Base-by-base conservation (phyloP, 2,888 invertebrate species). In the Sipunculus nudus region DNA sequence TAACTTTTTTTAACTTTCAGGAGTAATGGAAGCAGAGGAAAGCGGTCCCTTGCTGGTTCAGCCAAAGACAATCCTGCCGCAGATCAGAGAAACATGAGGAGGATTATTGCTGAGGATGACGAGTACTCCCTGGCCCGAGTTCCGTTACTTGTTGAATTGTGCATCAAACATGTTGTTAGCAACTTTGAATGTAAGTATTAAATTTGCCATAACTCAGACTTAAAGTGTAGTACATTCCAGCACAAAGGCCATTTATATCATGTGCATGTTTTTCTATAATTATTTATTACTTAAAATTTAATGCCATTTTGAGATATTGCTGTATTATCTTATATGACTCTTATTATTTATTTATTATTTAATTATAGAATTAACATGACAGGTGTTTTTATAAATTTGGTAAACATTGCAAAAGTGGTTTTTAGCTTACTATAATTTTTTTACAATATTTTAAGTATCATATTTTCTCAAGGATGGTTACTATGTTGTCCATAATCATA, bases 61-160 rank as follows among this genome's bases (percentile, higher is more conserved):
- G 31, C 41, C 40, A 61, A 47, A 21, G 60, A 61, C 32, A 68
- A 68, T 31, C 68, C 66, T 6, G 59, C 70, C 0, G 63, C 61
- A 3, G 74, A 74, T 45, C 46, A 53, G 19, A 46, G 74, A 29
- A 71, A 65, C 59, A 67, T 75, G 63, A 53, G 84, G 40, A 53
- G 82, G 43, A 82, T 84, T 35, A 83, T 84, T 46, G 83, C 84
- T 28, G 84, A 84, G 55, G 84, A 84, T 72, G 77, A 78, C 2
- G 81, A 82, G 58, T 84, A 82, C 80, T 81, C 81, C 16, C 68
- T 83, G 31, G 81, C 80, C 13, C 83, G 79, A n/a, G 82, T 84
- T 1, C 82, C 84, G 6, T 59, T 78, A 3, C 70, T 84, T 21
- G 73, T 70, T 3, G 81, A 83, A 49, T 71, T 83, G 3, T 76